Conservation (phyloP, 2,113 vertebrate species). For the Myotis yumanensis region DNA sequence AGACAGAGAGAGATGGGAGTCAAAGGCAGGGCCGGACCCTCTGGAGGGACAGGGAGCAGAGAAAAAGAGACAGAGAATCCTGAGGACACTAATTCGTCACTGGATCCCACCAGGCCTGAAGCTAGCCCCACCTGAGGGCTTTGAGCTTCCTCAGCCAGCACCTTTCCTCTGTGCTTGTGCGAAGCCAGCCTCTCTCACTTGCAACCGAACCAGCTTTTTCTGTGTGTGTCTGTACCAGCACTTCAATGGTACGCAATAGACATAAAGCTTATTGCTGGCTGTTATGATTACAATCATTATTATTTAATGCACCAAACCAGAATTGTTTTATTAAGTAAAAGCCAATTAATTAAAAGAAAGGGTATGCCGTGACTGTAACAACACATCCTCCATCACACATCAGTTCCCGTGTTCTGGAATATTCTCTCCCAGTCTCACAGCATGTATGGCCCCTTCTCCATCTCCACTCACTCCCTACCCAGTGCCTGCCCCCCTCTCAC, state of each 20-base stretch:
- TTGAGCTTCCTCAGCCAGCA: background rate
- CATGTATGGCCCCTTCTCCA: rapidly evolving
- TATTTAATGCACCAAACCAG: conserved; percentile 9
- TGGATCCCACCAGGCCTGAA: background rate
- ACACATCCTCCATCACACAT: background rate
- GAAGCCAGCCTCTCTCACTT: background rate
- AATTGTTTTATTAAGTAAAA: conserved; percentile 42
- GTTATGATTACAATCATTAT: background rate
- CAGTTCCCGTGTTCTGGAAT: background rate
- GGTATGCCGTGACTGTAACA: background rate
- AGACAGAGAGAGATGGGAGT: background rate
- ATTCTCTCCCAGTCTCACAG: background rate
- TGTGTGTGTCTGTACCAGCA: background rate
- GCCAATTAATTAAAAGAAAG: background rate
- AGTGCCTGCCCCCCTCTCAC: too few species aligned
- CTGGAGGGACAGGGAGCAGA: background rate
- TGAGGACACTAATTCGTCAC: background rate
- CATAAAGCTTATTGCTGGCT: background rate
- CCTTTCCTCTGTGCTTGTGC: too few species aligned
- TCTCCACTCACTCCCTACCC: background rate
- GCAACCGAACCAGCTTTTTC: background rate
- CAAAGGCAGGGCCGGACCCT: background rate
- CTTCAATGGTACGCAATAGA: conserved; percentile 26
- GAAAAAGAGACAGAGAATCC: background rate
- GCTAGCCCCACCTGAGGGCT: rapidly evolving